Evolutionary conservation across 2,888 invertebrate genomes (phyloP), one percentile per base, ranked within the genome.

Genomic region (Oithona nana): DNA sequence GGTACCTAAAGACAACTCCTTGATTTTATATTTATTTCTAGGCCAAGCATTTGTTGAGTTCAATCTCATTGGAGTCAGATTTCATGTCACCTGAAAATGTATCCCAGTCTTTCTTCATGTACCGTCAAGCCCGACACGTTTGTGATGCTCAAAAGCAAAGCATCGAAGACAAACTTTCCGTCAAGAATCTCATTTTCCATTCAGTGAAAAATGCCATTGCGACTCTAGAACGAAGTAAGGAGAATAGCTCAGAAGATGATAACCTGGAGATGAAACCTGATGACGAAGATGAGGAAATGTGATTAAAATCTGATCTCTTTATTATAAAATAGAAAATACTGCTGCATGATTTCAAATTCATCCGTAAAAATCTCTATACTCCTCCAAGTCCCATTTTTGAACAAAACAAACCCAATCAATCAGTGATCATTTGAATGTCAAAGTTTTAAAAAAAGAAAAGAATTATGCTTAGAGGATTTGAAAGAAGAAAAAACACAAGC

Each of bases 31-130:
- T 29, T 62, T 28, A 63, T 64, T 69, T 67, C 2, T 66, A 78
- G 78, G 95, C 95, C 20, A 82, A 92, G 65, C 97, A 97, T 75
- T 78, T 97, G 60, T 87, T 93, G 71, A 93, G 92, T 74, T 97
- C 95, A 75, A 89, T 97, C 70, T 95, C 95, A 74, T 89, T 95
- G 59, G 95, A 95, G 0, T 93, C 94, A 74, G 95, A 97, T 75
- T 97, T 97, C 76, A 95, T 97, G 0, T 94, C 95, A 3, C 95
- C 95, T 0, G 95, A 97, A 75, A 94, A 94, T 73, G 86, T 97
- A 28, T 86, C 88, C 54, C 89, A 93, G 70, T 95, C 95, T 76
- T 93, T 95, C 77, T 86, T 88, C 72, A 78, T 97, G 68, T 94
- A 94, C 28, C 89, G 94, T 71, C 93, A 97, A 76, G 95, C 97